Evolutionary conservation across 2,888 invertebrate genomes (phyloP).

Genomic region (Hydropsyche betteni): DNA sequence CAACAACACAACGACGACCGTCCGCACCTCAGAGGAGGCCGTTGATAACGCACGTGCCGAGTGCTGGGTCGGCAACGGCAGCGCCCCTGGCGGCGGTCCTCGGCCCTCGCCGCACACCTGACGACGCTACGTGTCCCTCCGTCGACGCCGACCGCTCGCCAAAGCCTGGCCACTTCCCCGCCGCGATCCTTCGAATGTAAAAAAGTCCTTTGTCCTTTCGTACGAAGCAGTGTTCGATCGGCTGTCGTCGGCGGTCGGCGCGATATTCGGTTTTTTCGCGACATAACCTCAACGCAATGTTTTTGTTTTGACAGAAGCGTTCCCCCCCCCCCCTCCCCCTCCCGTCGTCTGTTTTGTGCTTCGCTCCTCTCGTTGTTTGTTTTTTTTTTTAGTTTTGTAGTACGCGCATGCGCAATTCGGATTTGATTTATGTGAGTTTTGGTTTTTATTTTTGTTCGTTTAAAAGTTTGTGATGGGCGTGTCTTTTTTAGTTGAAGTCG

Average conservation of each 20-base stretch:
- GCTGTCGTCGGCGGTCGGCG: neutral
- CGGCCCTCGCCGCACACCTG: neutral
- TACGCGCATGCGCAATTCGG: neutral
- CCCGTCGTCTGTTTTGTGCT: neutral
- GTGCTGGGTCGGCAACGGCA: conserved; percentile 1
- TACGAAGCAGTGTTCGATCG: neutral
- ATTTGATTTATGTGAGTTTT: conserved; percentile 3
- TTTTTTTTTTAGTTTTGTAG: neutral
- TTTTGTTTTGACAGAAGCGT: conserved; percentile 11
- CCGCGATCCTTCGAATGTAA: neutral
- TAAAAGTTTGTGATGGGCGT: neutral
- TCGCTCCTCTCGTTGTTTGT: neutral
- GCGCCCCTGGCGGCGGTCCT: conserved; percentile 7
- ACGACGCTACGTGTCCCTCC: conserved; percentile 18
- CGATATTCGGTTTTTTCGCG: neutral
- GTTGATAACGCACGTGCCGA: too few species aligned
- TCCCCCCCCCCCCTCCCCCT: neutral
- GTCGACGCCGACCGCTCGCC: neutral
- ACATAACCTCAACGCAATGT: conserved; percentile 15
- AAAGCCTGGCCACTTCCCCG: neutral
- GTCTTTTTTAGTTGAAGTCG: neutral
- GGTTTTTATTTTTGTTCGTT: neutral
- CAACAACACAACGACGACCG: too few species aligned
- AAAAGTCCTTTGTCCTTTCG: too few species aligned
- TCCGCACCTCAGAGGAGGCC: too few species aligned